Evolutionary conservation across 2,113 vertebrate species (phyloP).

Genomic region (Pachycephala philippinensis): DNA sequence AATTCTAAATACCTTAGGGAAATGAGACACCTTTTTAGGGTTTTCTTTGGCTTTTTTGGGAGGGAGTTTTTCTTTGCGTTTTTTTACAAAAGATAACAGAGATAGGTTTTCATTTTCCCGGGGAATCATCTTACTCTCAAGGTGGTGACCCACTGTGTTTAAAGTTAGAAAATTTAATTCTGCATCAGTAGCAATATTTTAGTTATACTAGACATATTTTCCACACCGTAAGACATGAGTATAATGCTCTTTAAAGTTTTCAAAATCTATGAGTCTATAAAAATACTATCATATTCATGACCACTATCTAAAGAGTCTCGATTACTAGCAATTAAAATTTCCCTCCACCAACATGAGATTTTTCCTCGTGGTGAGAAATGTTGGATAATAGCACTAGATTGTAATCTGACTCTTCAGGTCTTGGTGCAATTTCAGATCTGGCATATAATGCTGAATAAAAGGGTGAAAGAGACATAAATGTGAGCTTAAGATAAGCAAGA

Average conservation of each 20-base stretch:
- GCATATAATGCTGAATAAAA: neutral
- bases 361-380: neutral
- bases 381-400: neutral
- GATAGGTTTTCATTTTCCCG: neutral
- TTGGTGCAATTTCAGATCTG: neutral
- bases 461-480: neutral
- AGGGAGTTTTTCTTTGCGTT: accelerated
- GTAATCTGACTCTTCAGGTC: neutral
- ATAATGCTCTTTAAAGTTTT: neutral
- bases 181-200: neutral
- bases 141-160: neutral
- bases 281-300: neutral
- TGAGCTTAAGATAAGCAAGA: neutral
- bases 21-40: accelerated
- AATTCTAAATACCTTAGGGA: neutral
- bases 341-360: neutral
- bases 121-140: neutral
- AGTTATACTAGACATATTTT: neutral
- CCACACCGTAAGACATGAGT: neutral
- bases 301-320: neutral
- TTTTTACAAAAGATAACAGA: neutral
- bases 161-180: neutral
- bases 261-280: neutral
- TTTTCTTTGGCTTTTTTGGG: neutral
- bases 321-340: neutral